These are phyloP conservation scores for Carollia perspicillata DNA, from an alignment of 2,113 vertebrate species.

Conservation along the genomic window DNA sequence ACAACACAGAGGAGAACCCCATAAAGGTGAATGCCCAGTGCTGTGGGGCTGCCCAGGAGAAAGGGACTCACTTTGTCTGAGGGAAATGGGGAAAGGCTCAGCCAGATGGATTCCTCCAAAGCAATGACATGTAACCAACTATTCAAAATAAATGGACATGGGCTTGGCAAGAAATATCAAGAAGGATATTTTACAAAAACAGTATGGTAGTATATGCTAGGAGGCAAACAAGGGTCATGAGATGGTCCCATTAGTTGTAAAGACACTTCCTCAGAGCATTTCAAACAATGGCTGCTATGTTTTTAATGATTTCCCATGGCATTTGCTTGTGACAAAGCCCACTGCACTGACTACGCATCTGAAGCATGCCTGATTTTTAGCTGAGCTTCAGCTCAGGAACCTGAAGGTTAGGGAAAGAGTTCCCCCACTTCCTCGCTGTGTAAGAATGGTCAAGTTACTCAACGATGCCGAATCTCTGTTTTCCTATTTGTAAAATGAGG, in stretches of 20 bases:
- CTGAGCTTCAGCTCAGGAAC: not conserved
- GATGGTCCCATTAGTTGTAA: not conserved
- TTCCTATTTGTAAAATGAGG: not conserved
- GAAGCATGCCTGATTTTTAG: not conserved
- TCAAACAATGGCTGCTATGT: not conserved
- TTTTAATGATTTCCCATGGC: not conserved
- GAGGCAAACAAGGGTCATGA: not conserved
- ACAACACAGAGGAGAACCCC: not conserved
- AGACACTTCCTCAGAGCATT: not conserved
- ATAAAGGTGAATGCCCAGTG: not conserved
- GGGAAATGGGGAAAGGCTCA: not conserved
- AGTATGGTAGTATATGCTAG: not conserved
- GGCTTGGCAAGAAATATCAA: not conserved
- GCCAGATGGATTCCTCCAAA: not conserved
- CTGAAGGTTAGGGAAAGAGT: not conserved
- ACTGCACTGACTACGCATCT: not conserved
- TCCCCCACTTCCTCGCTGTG: not conserved
- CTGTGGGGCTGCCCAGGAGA: no score
- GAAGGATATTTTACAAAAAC: not conserved
- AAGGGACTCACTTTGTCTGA: not conserved
- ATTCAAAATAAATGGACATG: not conserved
- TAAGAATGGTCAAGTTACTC: not conserved
- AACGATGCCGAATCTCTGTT: not conserved
- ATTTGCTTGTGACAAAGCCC: not conserved
- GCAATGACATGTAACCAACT: not conserved